Percentiles rank a stretch among this genome's conserved stretches.
Evolutionary conservation across 2,797 vertebrate species (phyloP).

Genomic region (Molothrus aeneus): DNA sequence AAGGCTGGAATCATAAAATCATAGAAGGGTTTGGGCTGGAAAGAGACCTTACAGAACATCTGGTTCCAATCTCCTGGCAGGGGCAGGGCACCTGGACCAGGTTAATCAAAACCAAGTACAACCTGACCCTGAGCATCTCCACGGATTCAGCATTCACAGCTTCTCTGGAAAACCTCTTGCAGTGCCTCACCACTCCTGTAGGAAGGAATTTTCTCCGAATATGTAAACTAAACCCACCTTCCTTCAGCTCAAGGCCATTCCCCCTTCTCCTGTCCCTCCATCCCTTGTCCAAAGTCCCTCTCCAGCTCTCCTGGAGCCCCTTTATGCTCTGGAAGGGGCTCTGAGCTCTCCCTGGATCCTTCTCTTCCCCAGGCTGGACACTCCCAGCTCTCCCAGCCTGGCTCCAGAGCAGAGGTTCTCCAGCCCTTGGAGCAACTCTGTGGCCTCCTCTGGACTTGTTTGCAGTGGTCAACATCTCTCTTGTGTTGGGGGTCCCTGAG

Average conservation of each 20-base stretch:
- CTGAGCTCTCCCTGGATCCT: neutral
- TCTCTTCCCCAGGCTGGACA: neutral
- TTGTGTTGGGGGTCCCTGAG: neutral
- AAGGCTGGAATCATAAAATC: neutral
- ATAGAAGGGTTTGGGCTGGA: neutral
- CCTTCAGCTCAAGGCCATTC: neutral
- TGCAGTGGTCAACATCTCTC: neutral
- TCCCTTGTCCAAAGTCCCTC: too few relatives aligned
- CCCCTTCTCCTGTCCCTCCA: neutral
- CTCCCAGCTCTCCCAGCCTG: neutral
- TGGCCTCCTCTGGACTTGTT: neutral
- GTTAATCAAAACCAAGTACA: neutral
- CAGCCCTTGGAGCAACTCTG: neutral
- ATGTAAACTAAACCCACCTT: neutral
- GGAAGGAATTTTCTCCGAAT: neutral
- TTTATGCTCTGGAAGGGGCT: neutral
- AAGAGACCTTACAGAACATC: neutral
- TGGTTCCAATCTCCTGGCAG: neutral
- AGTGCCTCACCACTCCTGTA: neutral
- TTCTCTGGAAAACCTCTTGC: neutral
- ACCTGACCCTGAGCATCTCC: neutral
- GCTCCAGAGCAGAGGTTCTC: neutral
- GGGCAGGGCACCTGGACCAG: neutral
- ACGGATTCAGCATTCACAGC: accelerated
- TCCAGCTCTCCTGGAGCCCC: neutral